phyloP scores from a whole-genome alignment of 1,140 invertebrate species.

The Parasteatoda tepidariorum region DNA sequence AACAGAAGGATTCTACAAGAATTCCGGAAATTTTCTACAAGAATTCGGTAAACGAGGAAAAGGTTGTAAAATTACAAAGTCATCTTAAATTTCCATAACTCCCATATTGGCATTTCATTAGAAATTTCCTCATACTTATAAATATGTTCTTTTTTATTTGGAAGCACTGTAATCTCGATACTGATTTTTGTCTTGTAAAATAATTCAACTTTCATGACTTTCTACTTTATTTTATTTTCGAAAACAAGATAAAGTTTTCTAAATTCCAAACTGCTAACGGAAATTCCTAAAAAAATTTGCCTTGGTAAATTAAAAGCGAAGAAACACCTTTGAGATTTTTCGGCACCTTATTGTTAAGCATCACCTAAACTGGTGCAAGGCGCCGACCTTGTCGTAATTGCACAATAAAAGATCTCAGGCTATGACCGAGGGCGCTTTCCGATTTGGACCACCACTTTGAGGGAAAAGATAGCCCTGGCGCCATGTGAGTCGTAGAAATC shows the following conservation, averaged over 20 bases:
- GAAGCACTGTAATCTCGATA: too few relatives aligned
- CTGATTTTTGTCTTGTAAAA: too few relatives aligned
- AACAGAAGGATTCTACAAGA: too few relatives aligned
- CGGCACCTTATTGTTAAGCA: conserved; percentile 6
- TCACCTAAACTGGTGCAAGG: conserved; percentile 23
- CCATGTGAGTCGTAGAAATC: conserved; percentile 47
- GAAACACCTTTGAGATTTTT: conserved; percentile 22
- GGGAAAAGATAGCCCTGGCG: conserved; percentile 47
- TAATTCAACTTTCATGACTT: too few relatives aligned
- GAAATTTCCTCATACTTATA: too few relatives aligned
- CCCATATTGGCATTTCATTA: too few relatives aligned
- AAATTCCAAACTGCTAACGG: background rate
- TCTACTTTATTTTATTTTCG: too few relatives aligned
- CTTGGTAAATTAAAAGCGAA: background rate
- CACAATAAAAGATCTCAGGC: conserved; percentile 45
- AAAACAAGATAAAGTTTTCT: background rate
- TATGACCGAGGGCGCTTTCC: background rate
- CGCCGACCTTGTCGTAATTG: conserved; percentile 44
- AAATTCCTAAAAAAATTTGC: background rate
- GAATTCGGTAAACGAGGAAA: too few relatives aligned
- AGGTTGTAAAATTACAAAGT: too few relatives aligned
- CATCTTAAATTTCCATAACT: too few relatives aligned
- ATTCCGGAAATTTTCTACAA: too few relatives aligned
- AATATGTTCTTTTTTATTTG: too few relatives aligned
- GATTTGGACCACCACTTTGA: background rate